Evolutionary conservation across 2,113 vertebrate genomes (phyloP).

Genomic region (Mustelus asterias): DNA sequence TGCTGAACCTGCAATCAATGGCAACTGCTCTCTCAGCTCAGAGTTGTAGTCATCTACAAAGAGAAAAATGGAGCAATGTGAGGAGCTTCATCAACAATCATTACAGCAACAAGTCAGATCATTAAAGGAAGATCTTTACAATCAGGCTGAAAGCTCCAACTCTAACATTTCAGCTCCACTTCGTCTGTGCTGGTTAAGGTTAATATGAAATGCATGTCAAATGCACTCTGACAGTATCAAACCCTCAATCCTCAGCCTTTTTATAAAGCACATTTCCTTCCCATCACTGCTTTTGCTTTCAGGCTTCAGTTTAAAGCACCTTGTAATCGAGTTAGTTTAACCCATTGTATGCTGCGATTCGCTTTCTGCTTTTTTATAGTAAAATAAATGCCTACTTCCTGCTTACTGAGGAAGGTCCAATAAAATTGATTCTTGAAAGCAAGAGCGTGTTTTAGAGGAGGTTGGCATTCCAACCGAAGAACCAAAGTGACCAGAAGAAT

Average conservation of each 20-base stretch:
- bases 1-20: constrained; percentile 87
- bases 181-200: neutral
- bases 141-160: neutral
- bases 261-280: neutral
- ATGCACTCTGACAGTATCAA: neutral
- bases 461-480: neutral
- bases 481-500: neutral
- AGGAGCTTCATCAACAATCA: constrained; percentile 2
- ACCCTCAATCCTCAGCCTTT: neutral
- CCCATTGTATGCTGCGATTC: neutral
- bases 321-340: neutral
- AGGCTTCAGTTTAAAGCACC: neutral
- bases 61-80: constrained; percentile 38
- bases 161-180: neutral
- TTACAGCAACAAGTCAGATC: neutral
- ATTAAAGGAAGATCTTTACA: constrained; percentile 15
- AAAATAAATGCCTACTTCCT: neutral
- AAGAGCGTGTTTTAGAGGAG: neutral
- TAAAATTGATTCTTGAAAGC: neutral
- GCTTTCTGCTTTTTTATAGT: neutral
- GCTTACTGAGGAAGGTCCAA: neutral
- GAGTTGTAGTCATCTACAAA: constrained; percentile 94
- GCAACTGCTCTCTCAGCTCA: constrained; percentile 90
- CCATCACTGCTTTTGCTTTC: neutral
- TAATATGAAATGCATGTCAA: constrained; percentile 2